Conservation (phyloP, 2,888 invertebrate genomes). For the Cataglyphis altisquamis region DNA sequence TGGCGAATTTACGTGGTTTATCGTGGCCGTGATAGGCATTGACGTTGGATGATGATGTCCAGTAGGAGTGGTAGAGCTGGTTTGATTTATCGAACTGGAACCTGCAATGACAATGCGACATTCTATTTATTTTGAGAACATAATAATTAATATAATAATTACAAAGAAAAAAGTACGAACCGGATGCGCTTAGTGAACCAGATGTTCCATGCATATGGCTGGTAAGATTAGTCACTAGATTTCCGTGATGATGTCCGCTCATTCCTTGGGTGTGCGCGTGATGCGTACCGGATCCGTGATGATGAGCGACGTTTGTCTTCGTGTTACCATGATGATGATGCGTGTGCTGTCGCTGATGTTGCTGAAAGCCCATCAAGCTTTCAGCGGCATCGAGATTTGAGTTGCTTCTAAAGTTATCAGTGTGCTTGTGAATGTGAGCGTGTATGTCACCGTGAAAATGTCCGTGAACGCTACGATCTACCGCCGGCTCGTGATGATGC, state of each 20-base stretch:
- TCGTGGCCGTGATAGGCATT: slow-evolving; percentile 56
- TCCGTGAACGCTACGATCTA: slow-evolving; percentile 71
- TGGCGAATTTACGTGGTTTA: slow-evolving; percentile 67
- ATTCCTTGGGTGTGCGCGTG: slow-evolving; percentile 68
- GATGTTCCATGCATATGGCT: slow-evolving; percentile 69
- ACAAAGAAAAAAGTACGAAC: slow-evolving; percentile 2
- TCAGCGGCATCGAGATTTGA: slow-evolving; percentile 72
- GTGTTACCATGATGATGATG: slow-evolving; percentile 76
- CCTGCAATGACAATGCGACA: neutral
- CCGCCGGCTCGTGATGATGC: slow-evolving; percentile 74
- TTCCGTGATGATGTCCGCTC: slow-evolving; percentile 73
- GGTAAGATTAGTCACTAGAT: slow-evolving; percentile 58
- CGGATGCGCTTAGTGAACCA: slow-evolving; percentile 46
- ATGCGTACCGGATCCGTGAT: slow-evolving; percentile 71
- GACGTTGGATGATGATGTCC: slow-evolving; percentile 68
- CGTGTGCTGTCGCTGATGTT: slow-evolving; percentile 75
- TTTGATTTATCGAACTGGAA: slow-evolving; percentile 61
- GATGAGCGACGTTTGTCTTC: slow-evolving; percentile 65
- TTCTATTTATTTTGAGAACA: neutral
- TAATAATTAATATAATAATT: neutral
- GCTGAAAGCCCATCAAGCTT: slow-evolving; percentile 72
- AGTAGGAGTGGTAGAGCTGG: slow-evolving; percentile 39
- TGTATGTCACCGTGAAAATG: slow-evolving; percentile 75
- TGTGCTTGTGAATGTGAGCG: slow-evolving; percentile 74
- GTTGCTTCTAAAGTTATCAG: slow-evolving; percentile 67